Evolutionary conservation across 2,888 invertebrate genomes (phyloP).

Genomic region (Callinectes sapidus): DNA sequence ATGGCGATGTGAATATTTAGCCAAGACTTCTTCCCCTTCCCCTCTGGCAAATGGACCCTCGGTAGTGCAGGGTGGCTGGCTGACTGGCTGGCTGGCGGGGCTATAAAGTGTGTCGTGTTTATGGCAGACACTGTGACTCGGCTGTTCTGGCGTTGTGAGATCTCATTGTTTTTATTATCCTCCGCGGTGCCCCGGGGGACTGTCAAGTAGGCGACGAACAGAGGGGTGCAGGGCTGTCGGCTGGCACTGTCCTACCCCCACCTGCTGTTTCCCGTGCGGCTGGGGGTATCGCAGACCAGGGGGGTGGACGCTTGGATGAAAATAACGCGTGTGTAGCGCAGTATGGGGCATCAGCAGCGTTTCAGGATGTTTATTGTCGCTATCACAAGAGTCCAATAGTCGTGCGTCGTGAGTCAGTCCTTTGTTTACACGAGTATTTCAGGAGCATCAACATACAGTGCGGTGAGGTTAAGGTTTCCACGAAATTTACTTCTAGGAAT

Average conservation of each 20-base stretch:
- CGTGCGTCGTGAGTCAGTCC: not conserved
- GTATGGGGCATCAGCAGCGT: not conserved
- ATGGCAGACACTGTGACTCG: conserved; percentile 11
- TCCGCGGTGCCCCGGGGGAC: conserved; percentile 4
- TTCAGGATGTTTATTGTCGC: conserved; percentile 1
- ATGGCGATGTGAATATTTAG: conserved; percentile 27
- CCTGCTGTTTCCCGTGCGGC: not conserved
- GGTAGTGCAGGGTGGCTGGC: not conserved
- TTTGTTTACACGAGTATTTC: not conserved
- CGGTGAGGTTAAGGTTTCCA: not conserved
- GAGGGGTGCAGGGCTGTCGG: not conserved
- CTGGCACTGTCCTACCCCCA: conserved; percentile 2
- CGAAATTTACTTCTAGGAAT: not conserved
- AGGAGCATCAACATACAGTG: not conserved
- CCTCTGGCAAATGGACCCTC: not conserved
- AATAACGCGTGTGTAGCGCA: conserved; percentile 7
- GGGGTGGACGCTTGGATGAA: conserved; percentile 7
- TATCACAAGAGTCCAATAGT: not conserved
- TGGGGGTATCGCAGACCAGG: not conserved
- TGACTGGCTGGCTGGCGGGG: not conserved
- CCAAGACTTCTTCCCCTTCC: not conserved
- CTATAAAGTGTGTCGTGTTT: conserved; percentile 22
- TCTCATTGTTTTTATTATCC: conserved; percentile 28
- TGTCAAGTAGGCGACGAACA: conserved; percentile 27
- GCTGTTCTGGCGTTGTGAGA: conserved; percentile 1